Evolutionary conservation across 2,113 vertebrate species (phyloP).

Genomic region (Myodes glareolus): DNA sequence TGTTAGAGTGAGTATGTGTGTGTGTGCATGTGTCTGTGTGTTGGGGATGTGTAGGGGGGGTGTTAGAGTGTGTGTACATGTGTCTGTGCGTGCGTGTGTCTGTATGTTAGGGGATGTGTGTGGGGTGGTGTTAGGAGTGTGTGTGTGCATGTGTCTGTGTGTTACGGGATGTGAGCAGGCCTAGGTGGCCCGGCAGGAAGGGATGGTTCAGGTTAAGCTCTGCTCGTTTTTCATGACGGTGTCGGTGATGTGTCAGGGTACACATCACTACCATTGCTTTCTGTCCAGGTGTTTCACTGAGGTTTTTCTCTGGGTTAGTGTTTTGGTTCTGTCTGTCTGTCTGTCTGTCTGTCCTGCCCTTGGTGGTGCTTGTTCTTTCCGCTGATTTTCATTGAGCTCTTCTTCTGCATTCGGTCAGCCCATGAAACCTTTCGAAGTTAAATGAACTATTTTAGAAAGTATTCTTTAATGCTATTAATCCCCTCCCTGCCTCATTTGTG

Average conservation of each 20-base stretch:
- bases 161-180: background rate
- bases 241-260: background rate
- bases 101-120: too few species aligned
- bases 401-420: background rate
- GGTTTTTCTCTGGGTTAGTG: background rate
- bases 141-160: too few species aligned
- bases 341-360: background rate
- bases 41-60: too few species aligned
- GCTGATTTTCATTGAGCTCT: background rate
- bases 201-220: background rate
- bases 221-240: background rate
- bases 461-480: background rate
- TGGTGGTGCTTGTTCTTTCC: background rate
- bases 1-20: too few species aligned
- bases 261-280: background rate
- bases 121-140: too few species aligned
- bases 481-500: background rate
- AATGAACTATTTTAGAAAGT: background rate
- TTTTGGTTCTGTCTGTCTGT: background rate
- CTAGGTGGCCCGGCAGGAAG: background rate
- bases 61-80: too few species aligned
- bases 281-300: too few species aligned
- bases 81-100: too few species aligned
- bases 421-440: background rate
- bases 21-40: too few species aligned